Conservation (phyloP, 1,140 invertebrate species). For the Sweltsa coloradensis region DNA sequence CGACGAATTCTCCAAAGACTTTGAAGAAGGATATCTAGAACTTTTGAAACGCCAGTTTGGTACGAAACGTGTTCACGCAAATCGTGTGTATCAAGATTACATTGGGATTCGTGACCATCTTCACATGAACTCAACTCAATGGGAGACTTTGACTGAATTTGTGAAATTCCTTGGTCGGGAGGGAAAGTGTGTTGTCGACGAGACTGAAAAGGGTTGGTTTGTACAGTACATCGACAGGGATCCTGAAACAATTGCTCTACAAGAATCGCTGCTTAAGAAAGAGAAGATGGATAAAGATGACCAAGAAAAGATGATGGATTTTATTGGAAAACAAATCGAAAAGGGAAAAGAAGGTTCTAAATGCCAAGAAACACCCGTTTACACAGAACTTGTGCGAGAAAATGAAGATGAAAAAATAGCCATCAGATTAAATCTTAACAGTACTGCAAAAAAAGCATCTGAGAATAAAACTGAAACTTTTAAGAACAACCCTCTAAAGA, state of each 20-base stretch:
- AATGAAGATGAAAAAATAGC: slow-evolving; percentile 57
- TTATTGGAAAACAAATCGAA: slow-evolving; percentile 74
- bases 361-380: slow-evolving; percentile 36
- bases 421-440: slow-evolving; percentile 33
- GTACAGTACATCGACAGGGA: slow-evolving; percentile 92
- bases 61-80: slow-evolving; percentile 86
- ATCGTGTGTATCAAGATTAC: slow-evolving; percentile 97
- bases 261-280: slow-evolving; percentile 67
- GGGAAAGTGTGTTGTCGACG: slow-evolving; percentile 87
- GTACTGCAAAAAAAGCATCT: slow-evolving; percentile 20
- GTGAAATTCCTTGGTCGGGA: slow-evolving; percentile 86
- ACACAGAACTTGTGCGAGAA: slow-evolving; percentile 59
- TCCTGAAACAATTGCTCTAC: slow-evolving; percentile 77
- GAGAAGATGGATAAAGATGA: slow-evolving; percentile 94
- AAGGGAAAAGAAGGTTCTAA: slow-evolving; percentile 40
- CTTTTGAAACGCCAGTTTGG: slow-evolving; percentile 77
- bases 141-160: slow-evolving; percentile 92
- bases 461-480: slow-evolving; percentile 24
- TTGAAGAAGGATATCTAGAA: slow-evolving; percentile 74
- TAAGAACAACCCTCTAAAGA: too few species aligned
- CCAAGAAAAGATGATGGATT: slow-evolving; percentile 74
- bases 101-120: slow-evolving; percentile 86
- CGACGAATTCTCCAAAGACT: slow-evolving; percentile 83
- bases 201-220: slow-evolving; percentile 99
- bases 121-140: slow-evolving; percentile 97